Conservation (phyloP, 1,140 invertebrate genomes). For the Lepidurus couesii region DNA sequence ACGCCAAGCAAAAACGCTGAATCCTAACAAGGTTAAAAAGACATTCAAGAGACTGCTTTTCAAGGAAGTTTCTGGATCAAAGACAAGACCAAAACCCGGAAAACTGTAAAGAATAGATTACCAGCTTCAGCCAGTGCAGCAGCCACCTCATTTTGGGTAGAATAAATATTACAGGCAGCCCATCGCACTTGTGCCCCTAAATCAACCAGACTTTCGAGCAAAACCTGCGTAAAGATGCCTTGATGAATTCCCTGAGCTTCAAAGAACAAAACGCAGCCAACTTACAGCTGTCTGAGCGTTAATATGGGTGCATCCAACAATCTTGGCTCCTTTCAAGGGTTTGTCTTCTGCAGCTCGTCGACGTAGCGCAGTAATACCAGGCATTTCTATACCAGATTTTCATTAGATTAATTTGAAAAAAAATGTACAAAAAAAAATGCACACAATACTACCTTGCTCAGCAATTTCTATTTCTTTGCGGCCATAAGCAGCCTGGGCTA, state of each 20-base stretch:
- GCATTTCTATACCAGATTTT: slow-evolving; percentile 70
- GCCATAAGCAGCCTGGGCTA: slow-evolving; percentile 86
- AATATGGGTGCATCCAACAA: slow-evolving; percentile 95
- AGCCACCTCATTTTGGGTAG: slow-evolving; percentile 95
- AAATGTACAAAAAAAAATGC: not conserved
- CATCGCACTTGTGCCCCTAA: slow-evolving; percentile 86
- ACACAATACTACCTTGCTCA: slow-evolving; percentile 68
- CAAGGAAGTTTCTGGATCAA: slow-evolving; percentile 8
- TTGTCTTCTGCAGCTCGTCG: slow-evolving; percentile 87
- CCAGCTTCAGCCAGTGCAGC: slow-evolving; percentile 87
- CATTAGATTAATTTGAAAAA: not conserved
- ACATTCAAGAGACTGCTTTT: not conserved
- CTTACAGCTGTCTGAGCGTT: slow-evolving; percentile 94
- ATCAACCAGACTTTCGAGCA: slow-evolving; percentile 86
- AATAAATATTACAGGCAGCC: slow-evolving; percentile 98
- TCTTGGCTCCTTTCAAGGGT: slow-evolving; percentile 89
- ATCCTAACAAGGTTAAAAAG: slow-evolving; percentile 49
- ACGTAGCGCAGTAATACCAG: slow-evolving; percentile 89
- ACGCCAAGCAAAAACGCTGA: slow-evolving; percentile 89
- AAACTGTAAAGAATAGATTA: slow-evolving; percentile 39
- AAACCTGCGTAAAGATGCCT: slow-evolving; percentile 46
- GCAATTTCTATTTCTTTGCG: slow-evolving; percentile 95
- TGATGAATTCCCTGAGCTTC: slow-evolving; percentile 26
- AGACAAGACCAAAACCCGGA: slow-evolving; percentile 16
- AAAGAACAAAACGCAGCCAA: slow-evolving; percentile 34